Conservation (phyloP, 2,888 invertebrate genomes). For the Eristalis tenax region DNA sequence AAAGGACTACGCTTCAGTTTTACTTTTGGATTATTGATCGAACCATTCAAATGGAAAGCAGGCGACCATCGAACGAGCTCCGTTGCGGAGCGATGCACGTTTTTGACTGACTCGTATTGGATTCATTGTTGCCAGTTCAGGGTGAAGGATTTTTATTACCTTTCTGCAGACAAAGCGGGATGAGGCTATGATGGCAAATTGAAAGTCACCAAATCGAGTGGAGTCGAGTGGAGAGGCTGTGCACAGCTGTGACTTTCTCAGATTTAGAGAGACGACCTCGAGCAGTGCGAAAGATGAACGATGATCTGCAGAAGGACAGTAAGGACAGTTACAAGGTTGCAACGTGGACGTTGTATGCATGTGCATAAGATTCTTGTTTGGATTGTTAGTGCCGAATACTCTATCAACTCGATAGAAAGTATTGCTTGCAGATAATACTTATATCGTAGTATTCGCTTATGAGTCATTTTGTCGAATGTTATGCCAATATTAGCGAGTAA, state of each 20-base stretch:
- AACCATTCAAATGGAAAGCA: conserved; percentile 16
- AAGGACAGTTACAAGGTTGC: not conserved
- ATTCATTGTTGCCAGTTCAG: conserved; percentile 9
- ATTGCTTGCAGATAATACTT: no score
- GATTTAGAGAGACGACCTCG: not conserved
- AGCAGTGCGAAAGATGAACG: not conserved
- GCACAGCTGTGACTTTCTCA: not conserved
- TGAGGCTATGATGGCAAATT: not conserved
- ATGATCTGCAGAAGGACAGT: not conserved
- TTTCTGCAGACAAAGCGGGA: not conserved
- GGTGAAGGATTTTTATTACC: not conserved
- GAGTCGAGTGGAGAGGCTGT: not conserved
- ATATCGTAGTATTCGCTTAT: no score
- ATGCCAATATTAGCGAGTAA: no score
- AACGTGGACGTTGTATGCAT: not conserved
- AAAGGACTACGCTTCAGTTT: conserved; percentile 5
- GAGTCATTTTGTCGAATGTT: no score
- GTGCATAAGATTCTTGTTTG: no score
- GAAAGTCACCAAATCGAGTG: not conserved
- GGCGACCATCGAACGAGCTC: not conserved
- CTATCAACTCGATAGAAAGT: no score
- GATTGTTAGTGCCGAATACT: no score
- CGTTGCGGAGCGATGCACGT: conserved; percentile 1
- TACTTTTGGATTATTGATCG: conserved; percentile 33
- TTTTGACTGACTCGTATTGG: conserved; percentile 35